Evolutionary conservation across 1,140 invertebrate species (phyloP).

Genomic region (Apis dorsata): DNA sequence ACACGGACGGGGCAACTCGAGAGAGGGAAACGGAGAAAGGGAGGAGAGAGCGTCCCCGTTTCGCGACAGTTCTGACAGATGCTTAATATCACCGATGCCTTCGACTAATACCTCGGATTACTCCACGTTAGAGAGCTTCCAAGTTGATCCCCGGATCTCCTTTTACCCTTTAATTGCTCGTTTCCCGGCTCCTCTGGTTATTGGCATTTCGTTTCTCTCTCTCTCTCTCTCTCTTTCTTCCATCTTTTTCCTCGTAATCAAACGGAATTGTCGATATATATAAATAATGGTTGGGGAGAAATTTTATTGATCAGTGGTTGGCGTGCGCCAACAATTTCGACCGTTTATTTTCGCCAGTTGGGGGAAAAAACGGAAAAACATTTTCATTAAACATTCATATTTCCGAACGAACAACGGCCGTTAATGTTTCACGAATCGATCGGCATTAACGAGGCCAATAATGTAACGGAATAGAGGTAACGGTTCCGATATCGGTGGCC

Average conservation of each 20-base stretch:
- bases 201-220: fast-evolving
- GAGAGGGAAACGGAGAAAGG: neutral
- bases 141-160: neutral
- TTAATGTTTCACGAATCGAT: slow-evolving; percentile 17
- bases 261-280: neutral
- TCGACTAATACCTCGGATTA: slow-evolving; percentile 41
- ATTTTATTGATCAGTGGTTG: neutral
- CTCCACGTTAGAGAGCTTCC: neutral
- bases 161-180: neutral
- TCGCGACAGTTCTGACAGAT: slow-evolving; percentile 47
- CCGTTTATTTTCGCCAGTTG: neutral
- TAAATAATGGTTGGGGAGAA: neutral
- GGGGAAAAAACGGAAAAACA: neutral
- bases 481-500: too few species aligned
- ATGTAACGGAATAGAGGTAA: neutral
- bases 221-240: too few species aligned
- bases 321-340: neutral
- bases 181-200: neutral
- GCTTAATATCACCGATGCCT: slow-evolving; percentile 46
- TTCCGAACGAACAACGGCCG: neutral
- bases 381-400: slow-evolving; percentile 35
- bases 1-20: neutral
- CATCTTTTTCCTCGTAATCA: neutral
- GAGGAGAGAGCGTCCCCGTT: slow-evolving; percentile 14
- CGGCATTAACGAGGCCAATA: neutral